Percentiles rank a stretch among this genome's conserved stretches.
These are phyloP conservation scores for Halcyon leucocephala DNA, from an alignment of 2,797 vertebrate genomes.

Conservation along the genomic window DNA sequence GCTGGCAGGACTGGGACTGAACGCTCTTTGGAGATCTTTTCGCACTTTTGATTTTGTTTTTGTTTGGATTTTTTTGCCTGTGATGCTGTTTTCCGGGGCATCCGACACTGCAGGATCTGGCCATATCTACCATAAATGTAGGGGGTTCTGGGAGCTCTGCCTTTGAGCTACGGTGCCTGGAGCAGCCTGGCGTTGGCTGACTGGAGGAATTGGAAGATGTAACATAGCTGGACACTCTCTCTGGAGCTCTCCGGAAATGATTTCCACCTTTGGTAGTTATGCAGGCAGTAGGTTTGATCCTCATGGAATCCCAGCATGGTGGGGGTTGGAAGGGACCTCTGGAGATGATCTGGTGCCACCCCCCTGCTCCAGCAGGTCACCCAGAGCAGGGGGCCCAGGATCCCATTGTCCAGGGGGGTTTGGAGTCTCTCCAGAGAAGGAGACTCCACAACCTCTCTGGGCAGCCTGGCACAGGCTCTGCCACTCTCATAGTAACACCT, in stretches of 20 bases:
- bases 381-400: neutral
- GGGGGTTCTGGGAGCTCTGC: neutral
- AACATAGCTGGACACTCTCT: neutral
- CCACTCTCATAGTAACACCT: too few relatives aligned
- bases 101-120: rapidly evolving
- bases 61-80: too few relatives aligned
- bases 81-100: neutral
- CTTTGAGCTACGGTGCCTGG: neutral
- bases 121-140: rapidly evolving
- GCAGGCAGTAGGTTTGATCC: neutral
- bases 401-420: neutral
- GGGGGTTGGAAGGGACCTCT: neutral
- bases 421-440: too few relatives aligned
- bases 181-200: neutral
- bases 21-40: neutral
- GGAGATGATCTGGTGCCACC: neutral
- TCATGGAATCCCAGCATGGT: neutral
- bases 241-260: neutral
- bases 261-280: neutral
- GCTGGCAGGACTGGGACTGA: neutral
- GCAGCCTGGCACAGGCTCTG: too few relatives aligned
- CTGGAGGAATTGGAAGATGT: neutral
- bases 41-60: neutral
- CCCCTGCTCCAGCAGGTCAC: neutral
- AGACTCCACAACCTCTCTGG: too few relatives aligned